Base-by-base conservation (phyloP, 2,113 vertebrate species). In the Pelodiscus sinensis region DNA sequence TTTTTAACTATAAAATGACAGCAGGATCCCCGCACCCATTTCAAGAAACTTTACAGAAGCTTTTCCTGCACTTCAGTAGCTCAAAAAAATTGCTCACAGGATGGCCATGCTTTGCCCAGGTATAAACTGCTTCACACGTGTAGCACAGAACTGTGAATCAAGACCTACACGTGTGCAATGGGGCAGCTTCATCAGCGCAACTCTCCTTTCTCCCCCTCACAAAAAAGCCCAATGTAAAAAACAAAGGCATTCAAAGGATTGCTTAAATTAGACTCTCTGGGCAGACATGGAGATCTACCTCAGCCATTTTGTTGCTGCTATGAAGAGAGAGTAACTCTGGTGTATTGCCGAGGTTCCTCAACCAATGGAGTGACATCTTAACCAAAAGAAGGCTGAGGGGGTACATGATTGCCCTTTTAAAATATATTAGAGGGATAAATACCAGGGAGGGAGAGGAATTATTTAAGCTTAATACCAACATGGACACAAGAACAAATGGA, bases 351-450 rank as follows among this genome's bases (percentile, higher is more conserved):
- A 6, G 24, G 56, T 35, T 21, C 57, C 18, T 55, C 81, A 50
- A 25, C 35, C 35, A 80, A 57, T 31, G 38, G 44, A 6, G 3
- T 15, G 3, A 44, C 9, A 0, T 0, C n/a, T n/a, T n/a, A n/a
- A n/a, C n/a, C n/a, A n/a, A n/a, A n/a, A n/a, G n/a, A n/a, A n/a
- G n/a, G n/a, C n/a, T n/a, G n/a, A n/a, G n/a, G n/a, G n/a, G n/a
- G n/a, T n/a, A n/a, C n/a, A n/a, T n/a, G n/a, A n/a, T n/a, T n/a
- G n/a, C n/a, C n/a, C n/a, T n/a, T n/a, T n/a, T n/a, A n/a, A n/a
- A n/a, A n/a, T n/a, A n/a, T n/a, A n/a, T n/a, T n/a, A n/a, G n/a
- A n/a, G n/a, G n/a, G n/a, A n/a, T n/a, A n/a, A n/a, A n/a, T n/a
- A n/a, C n/a, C n/a, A n/a, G n/a, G n/a, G n/a, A n/a, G n/a, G n/a